A percentile compares a stretch with the other conserved stretches of the same genome.
phyloP scores from a whole-genome alignment of 64 coral and sea anemone species.

The Anthopleura sola region DNA sequence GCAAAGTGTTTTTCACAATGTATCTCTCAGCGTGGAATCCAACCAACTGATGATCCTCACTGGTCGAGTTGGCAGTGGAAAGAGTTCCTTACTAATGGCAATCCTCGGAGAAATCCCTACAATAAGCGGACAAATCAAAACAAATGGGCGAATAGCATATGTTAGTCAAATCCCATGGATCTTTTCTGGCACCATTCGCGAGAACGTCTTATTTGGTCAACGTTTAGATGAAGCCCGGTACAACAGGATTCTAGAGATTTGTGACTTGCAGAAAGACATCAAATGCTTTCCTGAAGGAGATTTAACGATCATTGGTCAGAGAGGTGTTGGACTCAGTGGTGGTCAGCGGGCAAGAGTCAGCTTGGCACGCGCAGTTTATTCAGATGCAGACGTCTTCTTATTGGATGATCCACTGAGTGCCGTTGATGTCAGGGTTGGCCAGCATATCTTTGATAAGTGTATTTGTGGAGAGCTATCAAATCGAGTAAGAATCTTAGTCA shows the following conservation, averaged over 20 bases:
- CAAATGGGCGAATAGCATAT: slow-evolving; percentile 18
- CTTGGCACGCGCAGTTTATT: slow-evolving; percentile 47
- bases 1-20: no score
- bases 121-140: neutral
- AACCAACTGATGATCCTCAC: slow-evolving; percentile 44
- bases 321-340: slow-evolving; percentile 49
- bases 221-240: slow-evolving; percentile 28
- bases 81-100: slow-evolving; percentile 42
- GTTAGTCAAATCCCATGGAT: slow-evolving; percentile 45
- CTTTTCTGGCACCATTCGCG: slow-evolving; percentile 45
- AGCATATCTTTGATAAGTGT: slow-evolving; percentile 23
- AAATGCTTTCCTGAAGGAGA: slow-evolving; percentile 36
- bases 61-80: slow-evolving; percentile 67
- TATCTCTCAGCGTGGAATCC: no score
- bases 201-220: slow-evolving; percentile 46
- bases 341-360: slow-evolving; percentile 45
- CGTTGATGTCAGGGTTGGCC: slow-evolving; percentile 36
- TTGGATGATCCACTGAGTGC: slow-evolving; percentile 54
- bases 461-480: slow-evolving; percentile 25
- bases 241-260: slow-evolving; percentile 33
- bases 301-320: slow-evolving; percentile 50
- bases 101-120: slow-evolving; percentile 45
- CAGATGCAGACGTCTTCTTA: slow-evolving; percentile 38
- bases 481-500: slow-evolving; percentile 13
- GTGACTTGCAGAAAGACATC: slow-evolving; percentile 44